These are phyloP conservation scores for Orthonychiurus folsomi DNA, from an alignment of 2,888 invertebrate genomes.

Conservation along the genomic window DNA sequence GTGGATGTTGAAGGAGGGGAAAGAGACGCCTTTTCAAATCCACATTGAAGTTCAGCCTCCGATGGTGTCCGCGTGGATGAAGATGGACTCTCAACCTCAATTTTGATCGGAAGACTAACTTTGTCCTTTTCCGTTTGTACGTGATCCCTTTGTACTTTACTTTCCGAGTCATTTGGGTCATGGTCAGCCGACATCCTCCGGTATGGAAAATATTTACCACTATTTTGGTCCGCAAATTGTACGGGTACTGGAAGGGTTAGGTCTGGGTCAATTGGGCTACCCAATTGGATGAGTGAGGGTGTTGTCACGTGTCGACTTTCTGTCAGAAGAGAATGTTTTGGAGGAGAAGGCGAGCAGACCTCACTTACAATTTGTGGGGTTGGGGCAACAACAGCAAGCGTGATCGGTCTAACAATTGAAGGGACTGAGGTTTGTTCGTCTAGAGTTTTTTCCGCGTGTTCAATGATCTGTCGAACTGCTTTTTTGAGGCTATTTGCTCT, in stretches of 20 bases:
- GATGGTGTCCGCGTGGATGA: constrained; percentile 7
- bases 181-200: neutral
- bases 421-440: constrained; percentile 50
- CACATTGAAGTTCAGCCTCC: constrained; percentile 4
- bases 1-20: constrained; percentile 3
- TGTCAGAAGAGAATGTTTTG: neutral
- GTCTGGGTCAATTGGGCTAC: constrained; percentile 36
- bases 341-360: neutral
- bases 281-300: constrained; percentile 6
- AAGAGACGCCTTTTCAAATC: constrained; percentile 10
- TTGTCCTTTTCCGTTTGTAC: constrained; percentile 19
- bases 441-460: constrained; percentile 64
- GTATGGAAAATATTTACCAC: constrained; percentile 11
- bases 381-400: constrained; percentile 17
- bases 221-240: constrained; percentile 56
- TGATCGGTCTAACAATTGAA: constrained; percentile 37
- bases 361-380: constrained; percentile 6
- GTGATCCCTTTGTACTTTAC: constrained; percentile 20
- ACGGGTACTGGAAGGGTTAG: constrained; percentile 59
- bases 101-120: neutral
- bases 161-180: constrained; percentile 21
- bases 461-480: constrained; percentile 68
- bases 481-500: constrained; percentile 75
- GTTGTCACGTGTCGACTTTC: neutral
- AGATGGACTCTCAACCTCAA: constrained; percentile 15